A percentile compares a stretch with the other conserved stretches of the same genome.
Conservation (phyloP, 2,888 invertebrate genomes). For the Leptarthrus brevirostris region DNA sequence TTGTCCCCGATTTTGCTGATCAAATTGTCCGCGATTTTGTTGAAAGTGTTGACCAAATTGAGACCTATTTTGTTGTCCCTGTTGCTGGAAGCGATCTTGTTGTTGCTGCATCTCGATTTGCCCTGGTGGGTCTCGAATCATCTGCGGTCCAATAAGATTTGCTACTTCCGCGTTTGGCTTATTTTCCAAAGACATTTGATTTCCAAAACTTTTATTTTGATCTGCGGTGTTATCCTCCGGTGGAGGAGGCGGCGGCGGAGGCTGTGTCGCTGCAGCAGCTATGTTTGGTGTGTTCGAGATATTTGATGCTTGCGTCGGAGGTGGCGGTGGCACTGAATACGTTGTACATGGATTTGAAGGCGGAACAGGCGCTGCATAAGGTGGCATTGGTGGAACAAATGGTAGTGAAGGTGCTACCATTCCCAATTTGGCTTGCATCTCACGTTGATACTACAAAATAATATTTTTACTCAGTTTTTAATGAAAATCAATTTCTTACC, state of each 20-base stretch:
- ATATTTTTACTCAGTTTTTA: neutral
- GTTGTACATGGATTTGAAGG: constrained; percentile 52
- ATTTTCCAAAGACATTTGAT: neutral
- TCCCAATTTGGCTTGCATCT: constrained; percentile 64
- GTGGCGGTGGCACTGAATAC: constrained; percentile 54
- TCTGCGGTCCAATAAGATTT: too few relatives aligned
- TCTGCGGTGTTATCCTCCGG: neutral
- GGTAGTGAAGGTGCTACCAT: constrained; percentile 51
- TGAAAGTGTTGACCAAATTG: too few relatives aligned
- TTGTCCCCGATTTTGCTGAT: too few relatives aligned
- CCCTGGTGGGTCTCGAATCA: too few relatives aligned
- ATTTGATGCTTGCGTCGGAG: constrained; percentile 28
- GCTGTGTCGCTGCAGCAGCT: constrained; percentile 4
- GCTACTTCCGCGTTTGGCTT: too few relatives aligned
- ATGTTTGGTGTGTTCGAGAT: neutral
- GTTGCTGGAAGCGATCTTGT: constrained; percentile 19
- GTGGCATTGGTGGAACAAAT: constrained; percentile 50
- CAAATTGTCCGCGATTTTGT: constrained; percentile 15
- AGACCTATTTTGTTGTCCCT: too few relatives aligned
- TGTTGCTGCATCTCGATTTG: neutral
- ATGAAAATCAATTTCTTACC: constrained; percentile 57
- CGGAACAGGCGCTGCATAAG: constrained; percentile 53
- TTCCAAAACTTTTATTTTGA: neutral
- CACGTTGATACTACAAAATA: constrained; percentile 63
- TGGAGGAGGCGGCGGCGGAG: constrained; percentile 30